These are phyloP conservation scores for Ascidia mentula DNA, from an alignment of 23 tunicate genomes.

Conservation along the genomic window DNA sequence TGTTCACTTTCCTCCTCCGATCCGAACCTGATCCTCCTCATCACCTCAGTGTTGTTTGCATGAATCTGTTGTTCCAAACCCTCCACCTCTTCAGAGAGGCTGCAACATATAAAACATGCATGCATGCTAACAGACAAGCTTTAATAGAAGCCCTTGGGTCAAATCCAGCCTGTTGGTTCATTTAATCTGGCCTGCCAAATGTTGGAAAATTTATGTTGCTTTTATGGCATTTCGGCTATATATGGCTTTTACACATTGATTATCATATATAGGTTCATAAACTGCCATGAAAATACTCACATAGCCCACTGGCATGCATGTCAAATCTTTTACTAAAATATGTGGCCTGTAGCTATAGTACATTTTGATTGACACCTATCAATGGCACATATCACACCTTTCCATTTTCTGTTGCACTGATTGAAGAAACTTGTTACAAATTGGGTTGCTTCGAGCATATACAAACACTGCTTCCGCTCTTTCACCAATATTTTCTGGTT, in stretches of 20 bases:
- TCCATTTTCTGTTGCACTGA: constrained; percentile 9
- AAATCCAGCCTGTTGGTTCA: too few relatives aligned
- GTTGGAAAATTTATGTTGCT: too few relatives aligned
- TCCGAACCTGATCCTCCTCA: constrained; percentile 37
- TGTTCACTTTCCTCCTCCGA: constrained; percentile 5
- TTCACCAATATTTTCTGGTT: constrained; percentile 11
- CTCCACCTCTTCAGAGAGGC: constrained; percentile 10
- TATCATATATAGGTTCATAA: too few relatives aligned
- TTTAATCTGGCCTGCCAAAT: too few relatives aligned
- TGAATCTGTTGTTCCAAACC: neutral
- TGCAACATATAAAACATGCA: neutral
- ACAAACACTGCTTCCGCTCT: neutral
- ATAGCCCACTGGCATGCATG: too few relatives aligned
- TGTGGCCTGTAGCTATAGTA: neutral
- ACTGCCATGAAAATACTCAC: too few relatives aligned
- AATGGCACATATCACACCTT: neutral
- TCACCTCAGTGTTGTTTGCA: constrained; percentile 25
- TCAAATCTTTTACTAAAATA: too few relatives aligned
- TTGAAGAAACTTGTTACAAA: neutral
- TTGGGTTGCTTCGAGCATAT: constrained; percentile 10
- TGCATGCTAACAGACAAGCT: neutral
- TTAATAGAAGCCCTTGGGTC: neutral
- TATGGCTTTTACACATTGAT: too few relatives aligned
- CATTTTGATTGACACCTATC: neutral
- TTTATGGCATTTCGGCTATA: too few relatives aligned